Evolutionary conservation across 2,888 invertebrate species (phyloP), one percentile per base, ranked within the genome.

Genomic region (Hemistola chrysoprasaria): DNA sequence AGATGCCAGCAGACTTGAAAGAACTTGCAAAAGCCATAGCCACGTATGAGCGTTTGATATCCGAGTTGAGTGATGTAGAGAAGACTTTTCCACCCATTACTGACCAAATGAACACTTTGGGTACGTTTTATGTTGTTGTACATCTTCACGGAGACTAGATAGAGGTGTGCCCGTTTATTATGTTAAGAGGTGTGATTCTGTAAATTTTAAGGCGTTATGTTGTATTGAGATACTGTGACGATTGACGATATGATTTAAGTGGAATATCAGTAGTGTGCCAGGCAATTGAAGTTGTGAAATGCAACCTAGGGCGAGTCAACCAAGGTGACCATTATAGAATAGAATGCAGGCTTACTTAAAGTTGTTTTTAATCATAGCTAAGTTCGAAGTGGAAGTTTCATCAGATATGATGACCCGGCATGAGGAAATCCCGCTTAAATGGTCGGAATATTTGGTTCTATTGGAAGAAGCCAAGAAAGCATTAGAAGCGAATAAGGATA

Each of bases 381-480:
- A 95, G 67, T 95, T 95, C 70, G 93, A 94, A 52, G 93, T 95
- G 0, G 90, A 92, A 35, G 77, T 95, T 35, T 84, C 92, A 26
- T 88, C 91, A 6, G 91, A 92, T 45, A 90, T 94, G 73, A 67
- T 79, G 8, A 76, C 79, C 5, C 82, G 88, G 31, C 87, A 92
- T 47, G 90, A 91, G 54, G 90, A 90, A 33, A 90, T 96, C 31
- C 90, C 91, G 1, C 64, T 77, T 0, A 75, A 90, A 26, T 97
- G 97, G 97, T 68, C 89, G 20, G 89, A 90, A 1, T 97, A 97
- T 78, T 82, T 95, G 32, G 80, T 90, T 29, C 73, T 92, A 7
- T 78, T 97, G 6, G 91, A 91, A 36, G 93, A 94, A 50, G 93
- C 94, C 0, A 94, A 95, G 55, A 92, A 92, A 57, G 91, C 92